These are phyloP conservation scores for Drosophila demipolita DNA, from an alignment of 2,888 invertebrate genomes.

Conservation along the genomic window DNA sequence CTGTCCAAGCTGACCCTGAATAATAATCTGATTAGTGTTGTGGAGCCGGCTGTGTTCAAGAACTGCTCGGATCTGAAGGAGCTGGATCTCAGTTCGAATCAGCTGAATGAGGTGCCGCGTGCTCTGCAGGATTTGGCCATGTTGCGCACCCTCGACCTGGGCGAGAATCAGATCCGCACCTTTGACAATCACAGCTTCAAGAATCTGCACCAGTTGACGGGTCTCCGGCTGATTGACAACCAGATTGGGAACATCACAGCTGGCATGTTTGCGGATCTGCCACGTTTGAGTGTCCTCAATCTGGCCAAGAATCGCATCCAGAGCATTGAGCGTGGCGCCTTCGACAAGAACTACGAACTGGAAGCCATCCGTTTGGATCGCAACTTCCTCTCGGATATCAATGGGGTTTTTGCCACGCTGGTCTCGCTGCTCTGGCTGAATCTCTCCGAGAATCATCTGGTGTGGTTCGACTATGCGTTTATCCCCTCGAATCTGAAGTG, in stretches of 20 bases:
- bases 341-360: conserved; percentile 92
- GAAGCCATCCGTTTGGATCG: conserved; percentile 95
- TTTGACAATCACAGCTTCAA: conserved; percentile 93
- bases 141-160: conserved; percentile 94
- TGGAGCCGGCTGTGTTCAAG: conserved; percentile 93
- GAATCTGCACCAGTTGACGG: conserved; percentile 94
- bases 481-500: conserved; percentile 95
- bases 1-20: conserved; percentile 93
- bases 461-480: conserved; percentile 97
- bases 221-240: conserved; percentile 95
- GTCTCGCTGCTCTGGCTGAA: conserved; percentile 94
- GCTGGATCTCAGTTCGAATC: conserved; percentile 94
- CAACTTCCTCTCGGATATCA: conserved; percentile 94
- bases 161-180: conserved; percentile 94
- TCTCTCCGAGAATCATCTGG: conserved; percentile 95
- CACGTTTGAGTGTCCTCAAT: conserved; percentile 93
- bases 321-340: conserved; percentile 93
- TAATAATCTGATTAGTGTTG: conserved; percentile 92
- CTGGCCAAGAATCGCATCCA: conserved; percentile 95
- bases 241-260: conserved; percentile 93
- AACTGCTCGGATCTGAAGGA: conserved; percentile 96
- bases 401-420: conserved; percentile 94
- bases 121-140: conserved; percentile 93
- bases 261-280: conserved; percentile 95
- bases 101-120: conserved; percentile 92